Evolutionary conservation across 2,113 vertebrate species (phyloP), one percentile per base, ranked within the genome.

Genomic region (Panurus biarmicus): DNA sequence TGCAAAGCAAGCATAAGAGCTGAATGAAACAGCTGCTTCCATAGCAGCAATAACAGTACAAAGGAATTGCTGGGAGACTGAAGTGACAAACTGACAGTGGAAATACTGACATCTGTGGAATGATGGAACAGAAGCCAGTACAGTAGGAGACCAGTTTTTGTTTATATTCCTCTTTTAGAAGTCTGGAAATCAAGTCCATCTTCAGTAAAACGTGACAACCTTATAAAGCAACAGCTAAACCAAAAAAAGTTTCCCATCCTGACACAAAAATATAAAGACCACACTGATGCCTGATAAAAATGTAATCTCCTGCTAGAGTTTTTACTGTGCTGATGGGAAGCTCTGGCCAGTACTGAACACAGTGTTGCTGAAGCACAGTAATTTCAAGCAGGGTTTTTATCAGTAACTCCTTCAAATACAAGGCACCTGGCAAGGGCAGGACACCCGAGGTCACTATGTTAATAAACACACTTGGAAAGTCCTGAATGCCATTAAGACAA

Each of bases 11-110:
- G 78, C 35, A 6, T 7, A 50, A 44, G 26, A 93, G 44, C 29
- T 76, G 87, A 95, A 92, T 82, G 80, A 73, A 89, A 89, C 85
- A 95, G 85, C 89, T 93, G 78, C 87, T 95, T 85, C 91, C 87
- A 29, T n/a, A 83, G 82, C 64, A 94, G 89, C 0, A 4, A 20
- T 74, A 94, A 87, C 10, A 82, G 71, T 3, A 91, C 85, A 95
- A 91, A 94, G 67, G 66, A 87, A 75, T 31, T 82, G 64, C 85
- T 73, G 75, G 89, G 75, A 91, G 74, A 74, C 81, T 56, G 54
- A 89, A 89, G 87, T 47, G 66, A 94, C 94, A 89, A 92, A 82
- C 47, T 36, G 50, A 70, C 56, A 38, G 33, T 70, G 71, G 75
- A 85, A 87, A 85, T 23, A 89, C 47, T 50, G 73, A 80, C 1